Conservation (phyloP, 2,113 vertebrate genomes). For the Cygnus atratus region DNA sequence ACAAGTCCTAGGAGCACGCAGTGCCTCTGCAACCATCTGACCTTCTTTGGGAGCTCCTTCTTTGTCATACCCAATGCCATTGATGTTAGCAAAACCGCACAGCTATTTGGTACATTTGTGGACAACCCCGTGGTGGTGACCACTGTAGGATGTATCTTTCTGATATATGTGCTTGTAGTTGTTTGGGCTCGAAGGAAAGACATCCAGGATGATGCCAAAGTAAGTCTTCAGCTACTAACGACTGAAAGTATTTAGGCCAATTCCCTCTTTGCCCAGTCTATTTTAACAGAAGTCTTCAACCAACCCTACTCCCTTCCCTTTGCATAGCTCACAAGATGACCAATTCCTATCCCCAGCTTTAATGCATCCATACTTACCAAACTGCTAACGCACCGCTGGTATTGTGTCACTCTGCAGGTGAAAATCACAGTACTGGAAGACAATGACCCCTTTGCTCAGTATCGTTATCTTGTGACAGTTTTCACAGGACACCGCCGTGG, state of each 20-base stretch:
- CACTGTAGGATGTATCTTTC: conserved; percentile 86
- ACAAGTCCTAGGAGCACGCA: conserved; percentile 82
- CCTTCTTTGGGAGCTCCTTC: conserved; percentile 93
- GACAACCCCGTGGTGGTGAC: conserved; percentile 92
- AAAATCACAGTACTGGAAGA: conserved; percentile 90
- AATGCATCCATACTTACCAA: neutral
- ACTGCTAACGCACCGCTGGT: neutral
- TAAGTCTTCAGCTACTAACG: conserved; percentile 56
- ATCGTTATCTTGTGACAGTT: conserved; percentile 87
- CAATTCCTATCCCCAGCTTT: neutral
- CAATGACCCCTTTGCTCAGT: conserved; percentile 92
- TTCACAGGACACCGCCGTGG: conserved; percentile 89
- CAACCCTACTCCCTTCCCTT: neutral
- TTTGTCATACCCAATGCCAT: conserved; percentile 89
- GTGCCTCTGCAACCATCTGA: conserved; percentile 93
- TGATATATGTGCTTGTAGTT: conserved; percentile 82
- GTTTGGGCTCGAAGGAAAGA: conserved; percentile 94
- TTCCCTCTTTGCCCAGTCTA: neutral
- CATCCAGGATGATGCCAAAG: conserved; percentile 87
- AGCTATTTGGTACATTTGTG: conserved; percentile 90
- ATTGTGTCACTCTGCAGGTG: conserved; percentile 72
- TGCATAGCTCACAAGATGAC: neutral
- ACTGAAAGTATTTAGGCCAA: neutral
- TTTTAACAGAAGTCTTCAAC: neutral
- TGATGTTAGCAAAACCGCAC: conserved; percentile 82